phyloP scores from a whole-genome alignment of 2,797 vertebrate species.

The Acomys russatus region DNA sequence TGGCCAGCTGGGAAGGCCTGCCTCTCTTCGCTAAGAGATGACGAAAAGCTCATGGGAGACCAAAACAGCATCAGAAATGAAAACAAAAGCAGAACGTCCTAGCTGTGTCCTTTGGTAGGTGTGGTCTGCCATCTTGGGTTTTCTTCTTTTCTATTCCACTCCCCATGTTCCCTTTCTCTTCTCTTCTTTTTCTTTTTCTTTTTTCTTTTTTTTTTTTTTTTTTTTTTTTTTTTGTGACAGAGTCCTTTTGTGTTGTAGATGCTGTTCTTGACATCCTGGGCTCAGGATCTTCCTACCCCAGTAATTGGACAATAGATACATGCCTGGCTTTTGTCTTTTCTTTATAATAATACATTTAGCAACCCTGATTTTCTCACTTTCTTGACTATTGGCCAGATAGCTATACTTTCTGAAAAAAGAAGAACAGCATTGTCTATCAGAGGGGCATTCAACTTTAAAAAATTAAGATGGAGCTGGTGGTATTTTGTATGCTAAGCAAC shows the following conservation, averaged over 20 bases:
- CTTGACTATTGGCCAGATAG: not conserved
- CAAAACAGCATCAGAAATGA: not conserved
- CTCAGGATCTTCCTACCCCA: not conserved
- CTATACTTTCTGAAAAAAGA: not conserved
- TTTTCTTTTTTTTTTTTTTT: too few relatives aligned
- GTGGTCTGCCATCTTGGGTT: not conserved
- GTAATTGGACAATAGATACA: not conserved
- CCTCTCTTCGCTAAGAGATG: not conserved
- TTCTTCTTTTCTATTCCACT: too few relatives aligned
- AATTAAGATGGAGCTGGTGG: not conserved
- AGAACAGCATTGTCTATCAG: not conserved
- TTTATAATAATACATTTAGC: not conserved
- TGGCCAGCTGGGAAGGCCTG: not conserved
- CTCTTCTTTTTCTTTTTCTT: not conserved
- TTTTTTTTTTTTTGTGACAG: not conserved
- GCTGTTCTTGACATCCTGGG: not conserved
- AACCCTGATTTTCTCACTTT: not conserved
- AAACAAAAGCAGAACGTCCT: not conserved
- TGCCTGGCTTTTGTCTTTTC: not conserved
- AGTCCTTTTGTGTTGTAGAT: not conserved
- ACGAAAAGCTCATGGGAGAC: not conserved
- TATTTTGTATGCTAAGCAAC: not conserved
- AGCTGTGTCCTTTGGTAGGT: not conserved
- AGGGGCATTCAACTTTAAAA: not conserved
- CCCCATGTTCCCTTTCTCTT: accelerated